phyloP scores from a whole-genome alignment of 2,113 vertebrate species.

The Rhabdornis inornatus region DNA sequence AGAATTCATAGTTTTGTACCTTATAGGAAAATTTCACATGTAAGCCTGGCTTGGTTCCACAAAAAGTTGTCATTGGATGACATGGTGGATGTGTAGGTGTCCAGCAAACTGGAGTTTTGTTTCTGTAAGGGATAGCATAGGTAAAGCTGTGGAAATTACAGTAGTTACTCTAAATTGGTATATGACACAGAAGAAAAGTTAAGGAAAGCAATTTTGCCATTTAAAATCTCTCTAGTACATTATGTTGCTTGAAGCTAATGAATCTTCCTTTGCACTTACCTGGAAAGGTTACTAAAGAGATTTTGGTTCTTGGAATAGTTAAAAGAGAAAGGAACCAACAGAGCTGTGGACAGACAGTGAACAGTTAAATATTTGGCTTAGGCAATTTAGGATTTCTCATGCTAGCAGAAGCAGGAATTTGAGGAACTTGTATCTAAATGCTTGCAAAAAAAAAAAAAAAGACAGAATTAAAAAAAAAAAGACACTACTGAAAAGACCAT shows the following conservation, averaged over 20 bases:
- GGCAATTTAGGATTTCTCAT: background rate
- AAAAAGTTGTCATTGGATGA: background rate
- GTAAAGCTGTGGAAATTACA: background rate
- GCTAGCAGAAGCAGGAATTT: background rate
- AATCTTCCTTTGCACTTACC: background rate
- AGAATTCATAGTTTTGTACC: background rate
- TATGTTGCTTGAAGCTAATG: background rate
- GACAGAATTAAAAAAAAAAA: background rate
- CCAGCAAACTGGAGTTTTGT: background rate
- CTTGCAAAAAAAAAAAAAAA: background rate
- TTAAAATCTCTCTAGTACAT: background rate
- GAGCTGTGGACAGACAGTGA: background rate
- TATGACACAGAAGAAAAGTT: background rate
- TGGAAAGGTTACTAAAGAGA: background rate
- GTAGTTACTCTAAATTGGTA: background rate
- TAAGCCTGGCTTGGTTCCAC: background rate
- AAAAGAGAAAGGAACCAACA: background rate
- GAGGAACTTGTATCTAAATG: background rate
- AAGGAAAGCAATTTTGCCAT: background rate
- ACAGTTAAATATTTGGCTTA: constrained; percentile 14
- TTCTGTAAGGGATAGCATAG: background rate
- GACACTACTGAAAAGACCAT: background rate
- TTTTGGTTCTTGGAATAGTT: background rate
- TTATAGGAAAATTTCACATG: background rate
- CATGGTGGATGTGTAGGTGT: background rate